Percentiles rank a stretch among this genome's conserved stretches.
These are phyloP conservation scores for Malachius bipustulatus DNA, from an alignment of 2,888 invertebrate species.

Conservation along the genomic window DNA sequence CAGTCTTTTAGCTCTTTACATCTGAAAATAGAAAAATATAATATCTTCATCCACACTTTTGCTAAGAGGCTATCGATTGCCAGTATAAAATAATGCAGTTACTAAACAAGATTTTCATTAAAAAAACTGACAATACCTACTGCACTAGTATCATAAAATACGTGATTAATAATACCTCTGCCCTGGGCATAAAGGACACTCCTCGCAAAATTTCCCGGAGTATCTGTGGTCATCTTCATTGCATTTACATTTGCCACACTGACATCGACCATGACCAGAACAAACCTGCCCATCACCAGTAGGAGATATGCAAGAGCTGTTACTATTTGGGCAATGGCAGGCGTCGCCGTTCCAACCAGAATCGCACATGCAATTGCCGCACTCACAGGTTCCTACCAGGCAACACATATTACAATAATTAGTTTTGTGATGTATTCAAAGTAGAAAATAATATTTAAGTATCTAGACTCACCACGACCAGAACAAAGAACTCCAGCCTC, in stretches of 20 bases:
- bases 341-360: conserved; percentile 47
- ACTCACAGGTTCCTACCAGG: no score
- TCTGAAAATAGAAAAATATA: no score
- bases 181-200: conserved; percentile 56
- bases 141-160: no score
- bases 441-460: no score
- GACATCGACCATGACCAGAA: conserved; percentile 54
- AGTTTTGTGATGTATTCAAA: no score
- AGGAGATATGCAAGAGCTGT: conserved; percentile 37
- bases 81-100: no score
- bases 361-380: conserved; percentile 53
- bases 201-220: conserved; percentile 53
- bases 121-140: no score
- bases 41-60: no score
- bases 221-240: conserved; percentile 40
- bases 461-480: conserved; percentile 40
- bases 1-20: conserved; percentile 60
- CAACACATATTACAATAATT: no score
- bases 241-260: conserved; percentile 54
- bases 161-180: no score
- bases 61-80: no score
- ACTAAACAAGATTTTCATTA: no score
- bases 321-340: conserved; percentile 49
- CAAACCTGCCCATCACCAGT: conserved; percentile 36
- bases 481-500: conserved; percentile 38